Evolutionary conservation across 2,113 vertebrate genomes (phyloP).

Genomic region (Toxotes jaculatrix): DNA sequence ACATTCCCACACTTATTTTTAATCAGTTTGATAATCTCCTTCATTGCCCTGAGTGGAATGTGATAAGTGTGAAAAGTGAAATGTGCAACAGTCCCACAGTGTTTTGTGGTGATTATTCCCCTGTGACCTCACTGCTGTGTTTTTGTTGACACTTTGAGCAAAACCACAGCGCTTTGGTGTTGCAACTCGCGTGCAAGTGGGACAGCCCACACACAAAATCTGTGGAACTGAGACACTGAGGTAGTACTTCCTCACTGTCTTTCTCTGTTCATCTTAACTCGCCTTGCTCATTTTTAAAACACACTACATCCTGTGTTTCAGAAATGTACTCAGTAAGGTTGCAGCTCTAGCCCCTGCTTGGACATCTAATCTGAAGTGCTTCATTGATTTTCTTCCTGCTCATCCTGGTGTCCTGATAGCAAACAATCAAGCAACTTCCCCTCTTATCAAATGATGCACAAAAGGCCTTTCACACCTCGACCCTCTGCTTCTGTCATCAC

Average conservation of each 20-base stretch:
- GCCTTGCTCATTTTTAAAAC: neutral
- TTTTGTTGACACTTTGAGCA: neutral
- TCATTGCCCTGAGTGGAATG: neutral
- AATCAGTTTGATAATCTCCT: neutral
- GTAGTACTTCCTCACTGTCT: constrained; percentile 2
- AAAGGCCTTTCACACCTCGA: constrained; percentile 36
- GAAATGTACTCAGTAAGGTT: neutral
- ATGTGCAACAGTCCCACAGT: rapidly evolving
- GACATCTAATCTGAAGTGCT: constrained; percentile 28
- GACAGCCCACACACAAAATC: neutral
- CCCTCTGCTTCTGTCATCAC: constrained; percentile 39
- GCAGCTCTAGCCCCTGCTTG: neutral
- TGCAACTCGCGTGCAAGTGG: too few species aligned
- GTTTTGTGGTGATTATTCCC: neutral
- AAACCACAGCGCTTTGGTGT: neutral
- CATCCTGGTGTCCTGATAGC: constrained; percentile 45
- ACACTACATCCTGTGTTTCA: constrained; percentile 25
- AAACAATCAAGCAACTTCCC: constrained; percentile 49
- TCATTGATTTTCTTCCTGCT: constrained; percentile 41
- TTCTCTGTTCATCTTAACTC: neutral
- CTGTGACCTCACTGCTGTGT: too few species aligned
- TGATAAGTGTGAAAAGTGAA: neutral
- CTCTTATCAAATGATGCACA: constrained; percentile 58
- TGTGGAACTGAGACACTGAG: neutral
- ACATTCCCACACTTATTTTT: neutral